A percentile compares a stretch with the other conserved stretches of the same genome.
Conservation (phyloP, 2,888 invertebrate species). For the Zygaena filipendulae region DNA sequence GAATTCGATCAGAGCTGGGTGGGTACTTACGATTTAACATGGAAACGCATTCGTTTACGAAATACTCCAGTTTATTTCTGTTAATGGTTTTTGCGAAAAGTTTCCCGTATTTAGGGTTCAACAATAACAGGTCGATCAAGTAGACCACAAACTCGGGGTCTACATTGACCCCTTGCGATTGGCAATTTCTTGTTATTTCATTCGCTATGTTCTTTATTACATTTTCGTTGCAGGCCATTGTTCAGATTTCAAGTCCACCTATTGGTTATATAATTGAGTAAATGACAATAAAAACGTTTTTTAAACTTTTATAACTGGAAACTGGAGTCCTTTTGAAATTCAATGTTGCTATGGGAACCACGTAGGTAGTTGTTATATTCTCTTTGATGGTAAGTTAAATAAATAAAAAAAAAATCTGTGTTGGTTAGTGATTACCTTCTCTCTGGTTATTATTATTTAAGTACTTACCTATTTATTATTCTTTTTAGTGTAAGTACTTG, state of each 20-base stretch:
- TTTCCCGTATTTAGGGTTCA: slow-evolving; percentile 68
- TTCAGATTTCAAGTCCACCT: too few species aligned
- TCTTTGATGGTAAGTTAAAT: too few species aligned
- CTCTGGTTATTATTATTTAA: too few species aligned
- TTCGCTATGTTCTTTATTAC: slow-evolving; percentile 67
- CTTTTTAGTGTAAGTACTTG: too few species aligned
- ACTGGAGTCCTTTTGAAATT: too few species aligned
- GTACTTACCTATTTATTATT: too few species aligned
- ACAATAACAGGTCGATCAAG: slow-evolving; percentile 57
- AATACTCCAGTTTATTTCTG: slow-evolving; percentile 57
- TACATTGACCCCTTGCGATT: slow-evolving; percentile 38
- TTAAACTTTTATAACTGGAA: too few species aligned
- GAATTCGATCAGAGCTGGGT: too few species aligned
- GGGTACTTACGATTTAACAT: slow-evolving; percentile 55
- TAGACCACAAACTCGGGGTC: slow-evolving; percentile 63
- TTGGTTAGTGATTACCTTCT: too few species aligned
- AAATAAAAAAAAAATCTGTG: too few species aligned
- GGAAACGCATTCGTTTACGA: slow-evolving; percentile 60
- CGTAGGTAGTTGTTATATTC: too few species aligned
- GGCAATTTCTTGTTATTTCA: slow-evolving; percentile 67
- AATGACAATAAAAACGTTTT: slow-evolving; percentile 4
- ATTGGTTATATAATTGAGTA: slow-evolving; percentile 11
- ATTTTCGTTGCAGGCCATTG: slow-evolving; percentile 56
- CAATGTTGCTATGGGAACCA: slow-evolving; percentile 16
- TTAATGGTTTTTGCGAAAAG: slow-evolving; percentile 49